Base-by-base conservation (phyloP, 2,888 invertebrate species). In the Subacronicta megacephala region DNA sequence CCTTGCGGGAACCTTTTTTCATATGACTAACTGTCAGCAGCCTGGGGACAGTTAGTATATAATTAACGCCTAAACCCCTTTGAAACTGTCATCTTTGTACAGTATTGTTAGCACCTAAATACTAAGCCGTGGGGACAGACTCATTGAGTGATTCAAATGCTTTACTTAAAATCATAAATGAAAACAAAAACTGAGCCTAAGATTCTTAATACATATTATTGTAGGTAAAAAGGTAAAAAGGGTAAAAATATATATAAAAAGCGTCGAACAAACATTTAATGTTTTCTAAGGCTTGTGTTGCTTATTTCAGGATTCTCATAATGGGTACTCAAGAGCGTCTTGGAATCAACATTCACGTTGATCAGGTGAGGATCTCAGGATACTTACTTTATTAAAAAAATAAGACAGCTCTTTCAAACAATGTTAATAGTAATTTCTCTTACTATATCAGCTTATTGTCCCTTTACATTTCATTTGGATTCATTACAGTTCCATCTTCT, bases 261-360 rank as follows among this genome's bases (percentile, higher is more conserved):
- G n/a, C n/a, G n/a, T n/a, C n/a, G n/a, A n/a, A n/a, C n/a, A n/a
- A n/a, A n/a, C 1, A 1, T 9, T 1, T 23, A 23, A 9, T 23
- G 23, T 23, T 7, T 23, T 23, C 7, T 23, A 26, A 10, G 26
- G 10, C n/a, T 10, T 10, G 3, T 26, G 26, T 26, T 26, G 1
- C 7, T 7, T 1, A 31, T 91, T 93, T 37, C 83, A 99, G 99
- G 87, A 99, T 99, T 56, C 95, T 99, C 42, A 97, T 99, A 0
- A 98, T 99, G 98, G 99, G 99, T 3, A 99, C 99, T 0, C 97
- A 98, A 53, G 99, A 99, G 87, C 96, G 99, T 55, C 96, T 99
- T 47, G 99, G 99, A 42, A 97, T 99, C 0, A 99, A 99, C 87
- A 98, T 99, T 72, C 97, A 98, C 86, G 99, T 99, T 46, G 99